phyloP scores from a whole-genome alignment of 2,113 vertebrate species.

The Oplegnathus fasciatus region DNA sequence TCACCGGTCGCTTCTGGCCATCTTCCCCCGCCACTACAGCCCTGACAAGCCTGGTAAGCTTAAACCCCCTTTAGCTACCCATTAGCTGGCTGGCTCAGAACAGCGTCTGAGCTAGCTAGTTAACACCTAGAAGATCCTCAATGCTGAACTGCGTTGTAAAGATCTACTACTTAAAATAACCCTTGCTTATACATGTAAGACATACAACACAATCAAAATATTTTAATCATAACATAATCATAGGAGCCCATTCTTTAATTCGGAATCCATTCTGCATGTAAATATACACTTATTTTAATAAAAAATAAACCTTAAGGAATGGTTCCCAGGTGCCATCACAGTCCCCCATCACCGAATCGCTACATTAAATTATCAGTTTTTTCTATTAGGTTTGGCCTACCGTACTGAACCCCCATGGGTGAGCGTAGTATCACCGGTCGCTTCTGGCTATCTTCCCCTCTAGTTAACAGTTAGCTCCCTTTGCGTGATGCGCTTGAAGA shows the following conservation, averaged over 20 bases:
- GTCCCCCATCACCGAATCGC: background rate
- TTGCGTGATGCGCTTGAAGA: background rate
- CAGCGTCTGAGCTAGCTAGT: background rate
- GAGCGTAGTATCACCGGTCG: too few species aligned
- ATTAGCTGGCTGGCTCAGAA: background rate
- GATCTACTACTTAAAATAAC: fast-evolving
- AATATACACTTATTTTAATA: background rate
- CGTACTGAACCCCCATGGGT: background rate
- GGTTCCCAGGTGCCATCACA: background rate
- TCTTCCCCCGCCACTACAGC: too few species aligned
- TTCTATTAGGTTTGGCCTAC: background rate
- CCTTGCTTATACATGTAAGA: background rate
- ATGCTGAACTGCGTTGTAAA: background rate
- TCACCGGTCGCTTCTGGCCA: too few species aligned
- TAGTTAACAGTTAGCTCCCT: background rate
- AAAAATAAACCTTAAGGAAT: background rate
- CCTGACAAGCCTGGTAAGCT: background rate
- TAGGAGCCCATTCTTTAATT: background rate
- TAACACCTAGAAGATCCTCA: background rate
- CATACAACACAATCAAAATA: fast-evolving
- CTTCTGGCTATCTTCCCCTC: too few species aligned
- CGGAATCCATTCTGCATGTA: fast-evolving
- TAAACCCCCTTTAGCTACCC: background rate
- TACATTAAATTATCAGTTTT: background rate
- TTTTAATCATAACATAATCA: fast-evolving